These are phyloP conservation scores for Penaeus vannamei DNA, from an alignment of 1,140 invertebrate species.

Conservation along the genomic window DNA sequence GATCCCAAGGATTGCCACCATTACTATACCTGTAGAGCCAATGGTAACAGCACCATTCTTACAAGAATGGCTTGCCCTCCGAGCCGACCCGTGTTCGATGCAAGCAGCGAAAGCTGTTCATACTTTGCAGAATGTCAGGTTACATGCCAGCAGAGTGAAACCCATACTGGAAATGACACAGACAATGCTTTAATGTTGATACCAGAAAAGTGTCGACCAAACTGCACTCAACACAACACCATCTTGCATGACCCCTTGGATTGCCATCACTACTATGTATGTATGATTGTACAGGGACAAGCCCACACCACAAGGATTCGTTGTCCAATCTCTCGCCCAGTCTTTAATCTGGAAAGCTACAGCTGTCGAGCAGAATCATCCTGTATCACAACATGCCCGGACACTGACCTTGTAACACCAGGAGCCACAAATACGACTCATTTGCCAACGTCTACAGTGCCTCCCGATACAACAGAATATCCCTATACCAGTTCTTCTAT, in stretches of 20 bases:
- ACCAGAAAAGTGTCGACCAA: conserved; percentile 30
- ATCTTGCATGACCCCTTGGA: conserved; percentile 41
- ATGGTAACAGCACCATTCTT: neutral
- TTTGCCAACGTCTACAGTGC: neutral
- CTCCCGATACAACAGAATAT: neutral
- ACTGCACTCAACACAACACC: conserved; percentile 34
- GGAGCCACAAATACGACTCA: neutral
- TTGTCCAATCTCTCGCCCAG: conserved; percentile 28
- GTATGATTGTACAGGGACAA: conserved; percentile 6
- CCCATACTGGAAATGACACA: neutral
- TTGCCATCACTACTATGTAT: conserved; percentile 50
- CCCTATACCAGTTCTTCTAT: too few relatives aligned
- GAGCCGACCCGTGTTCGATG: conserved; percentile 40
- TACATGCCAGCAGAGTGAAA: neutral
- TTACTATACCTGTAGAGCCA: conserved; percentile 44
- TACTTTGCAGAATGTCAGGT: neutral
- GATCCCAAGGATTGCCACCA: conserved; percentile 45
- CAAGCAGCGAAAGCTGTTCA: conserved; percentile 25
- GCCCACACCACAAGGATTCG: conserved; percentile 16
- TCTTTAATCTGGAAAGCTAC: conserved; percentile 30
- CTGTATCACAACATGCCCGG: conserved; percentile 13
- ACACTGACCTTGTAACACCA: too few relatives aligned
- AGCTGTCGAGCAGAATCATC: neutral
- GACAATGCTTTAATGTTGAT: neutral
- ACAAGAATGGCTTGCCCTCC: conserved; percentile 42